Conservation (phyloP, 64 coral and sea anemone species). For the Orbicella faveolata region DNA sequence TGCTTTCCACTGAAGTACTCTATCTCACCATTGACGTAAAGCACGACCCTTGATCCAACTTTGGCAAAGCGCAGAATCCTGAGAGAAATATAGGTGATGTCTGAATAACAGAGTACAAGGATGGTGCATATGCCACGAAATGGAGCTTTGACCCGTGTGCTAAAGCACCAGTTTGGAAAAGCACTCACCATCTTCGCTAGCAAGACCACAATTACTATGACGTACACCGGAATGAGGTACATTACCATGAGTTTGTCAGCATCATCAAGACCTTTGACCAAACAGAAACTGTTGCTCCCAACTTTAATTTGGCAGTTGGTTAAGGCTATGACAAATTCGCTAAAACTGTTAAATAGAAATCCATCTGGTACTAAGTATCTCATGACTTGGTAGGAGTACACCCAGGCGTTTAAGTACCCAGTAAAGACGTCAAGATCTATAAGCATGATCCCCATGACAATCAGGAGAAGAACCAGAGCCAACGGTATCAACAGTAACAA, state of each 20-base stretch:
- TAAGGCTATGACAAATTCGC: constrained; percentile 49
- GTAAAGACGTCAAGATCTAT: constrained; percentile 66
- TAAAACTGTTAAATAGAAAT: constrained; percentile 44
- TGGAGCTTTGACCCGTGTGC: constrained; percentile 41
- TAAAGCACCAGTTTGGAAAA: constrained; percentile 66
- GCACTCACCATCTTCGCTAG: constrained; percentile 6
- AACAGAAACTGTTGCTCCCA: constrained; percentile 3
- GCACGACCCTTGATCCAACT: constrained; percentile 36
- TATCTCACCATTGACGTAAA: constrained; percentile 42
- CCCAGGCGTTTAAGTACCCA: constrained; percentile 71
- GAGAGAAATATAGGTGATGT: constrained; percentile 73
- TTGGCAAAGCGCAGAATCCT: constrained; percentile 39
- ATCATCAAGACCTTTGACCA: constrained; percentile 56
- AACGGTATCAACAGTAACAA: constrained; percentile 12
- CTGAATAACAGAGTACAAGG: constrained; percentile 79
- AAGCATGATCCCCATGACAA: constrained; percentile 48
- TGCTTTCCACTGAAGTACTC: constrained; percentile 62
- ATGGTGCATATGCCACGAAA: constrained; percentile 75
- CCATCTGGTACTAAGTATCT: constrained; percentile 39
- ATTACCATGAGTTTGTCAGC: constrained; percentile 61
- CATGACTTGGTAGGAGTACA: constrained; percentile 84
- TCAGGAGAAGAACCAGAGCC: background rate
- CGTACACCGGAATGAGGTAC: constrained; percentile 42
- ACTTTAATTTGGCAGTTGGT: constrained; percentile 30
- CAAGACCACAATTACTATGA: background rate